These are phyloP conservation scores for Haemorhous mexicanus DNA, from an alignment of 2,113 vertebrate species.

Conservation along the genomic window DNA sequence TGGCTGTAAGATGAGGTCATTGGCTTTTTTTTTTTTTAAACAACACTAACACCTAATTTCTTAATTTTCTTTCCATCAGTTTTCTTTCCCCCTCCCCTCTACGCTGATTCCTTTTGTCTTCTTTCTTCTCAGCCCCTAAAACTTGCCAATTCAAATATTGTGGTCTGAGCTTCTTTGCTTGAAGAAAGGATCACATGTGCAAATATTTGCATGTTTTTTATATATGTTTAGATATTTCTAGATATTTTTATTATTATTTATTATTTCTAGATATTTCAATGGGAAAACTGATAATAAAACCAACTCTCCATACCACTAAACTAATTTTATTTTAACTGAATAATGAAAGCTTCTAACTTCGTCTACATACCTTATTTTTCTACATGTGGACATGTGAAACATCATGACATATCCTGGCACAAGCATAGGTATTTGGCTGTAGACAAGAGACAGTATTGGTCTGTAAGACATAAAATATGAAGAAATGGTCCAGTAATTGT, in stretches of 20 bases:
- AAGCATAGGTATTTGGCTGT: neutral
- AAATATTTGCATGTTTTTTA: neutral
- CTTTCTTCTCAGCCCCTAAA: neutral
- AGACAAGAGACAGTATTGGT: neutral
- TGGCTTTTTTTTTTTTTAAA: neutral
- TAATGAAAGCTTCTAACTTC: neutral
- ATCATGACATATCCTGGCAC: neutral
- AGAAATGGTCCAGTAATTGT: neutral
- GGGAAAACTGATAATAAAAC: neutral
- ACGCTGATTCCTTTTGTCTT: neutral
- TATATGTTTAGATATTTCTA: too few relatives aligned
- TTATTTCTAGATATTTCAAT: neutral
- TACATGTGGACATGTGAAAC: neutral
- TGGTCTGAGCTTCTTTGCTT: neutral
- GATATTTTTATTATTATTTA: neutral
- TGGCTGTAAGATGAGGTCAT: neutral
- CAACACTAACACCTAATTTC: neutral
- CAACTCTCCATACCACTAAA: neutral
- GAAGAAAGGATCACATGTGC: neutral
- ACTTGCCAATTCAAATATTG: neutral
- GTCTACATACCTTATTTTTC: neutral
- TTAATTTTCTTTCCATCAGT: neutral
- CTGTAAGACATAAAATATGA: neutral
- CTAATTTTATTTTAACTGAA: neutral
- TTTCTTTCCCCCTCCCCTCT: fast-evolving